Base-by-base conservation (phyloP, 2,113 vertebrate species). In the Procavia capensis region DNA sequence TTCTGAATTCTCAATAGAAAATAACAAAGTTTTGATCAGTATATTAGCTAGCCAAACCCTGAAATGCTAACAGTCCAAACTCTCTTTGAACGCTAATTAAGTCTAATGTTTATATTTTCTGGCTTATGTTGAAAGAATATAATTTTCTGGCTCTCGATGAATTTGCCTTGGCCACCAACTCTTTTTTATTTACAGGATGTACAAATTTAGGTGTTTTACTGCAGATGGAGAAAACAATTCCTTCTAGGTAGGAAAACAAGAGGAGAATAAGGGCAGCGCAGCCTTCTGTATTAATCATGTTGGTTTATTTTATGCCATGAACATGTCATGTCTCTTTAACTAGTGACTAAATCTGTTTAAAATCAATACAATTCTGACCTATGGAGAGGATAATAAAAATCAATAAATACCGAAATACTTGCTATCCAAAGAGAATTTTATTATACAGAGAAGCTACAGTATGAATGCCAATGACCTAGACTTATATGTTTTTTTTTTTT, bases 351-450 rank as follows among this genome's bases (percentile, higher is more conserved):
- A 88, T 87, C 13, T 86, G 59, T 47, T 95, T 92, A 86, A 96
- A 96, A 95, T 91, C 85, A 96, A 91, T 74, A 79, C 1, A 79
- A 19, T 89, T 95, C 57, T 85, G 68, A 89, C 78, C 90, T 88
- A 57, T 87, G 59, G 45, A 63, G 47, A 92, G 70, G 88, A 85
- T 61, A 79, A 93, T 79, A 78, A 93, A 95, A 91, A 94, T 96
- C 88, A 76, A 80, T 93, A 93, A 85, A 45, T 94, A 92, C 83
- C 80, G 57, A 95, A 94, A 93, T 75, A 75, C 3, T 86, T 66
- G 7, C 72, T 92, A 70, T 66, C 57, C 80, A 80, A 81, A 86
- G 63, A 95, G 17, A 85, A 88, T 95, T 92, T 75, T 79, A 70
- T 14, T 50, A 31, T 8, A 41, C 14, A 43, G 16, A 94, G 54